These are phyloP conservation scores for Pinctada fucata DNA, from an alignment of 2,888 invertebrate species.

Conservation along the genomic window DNA sequence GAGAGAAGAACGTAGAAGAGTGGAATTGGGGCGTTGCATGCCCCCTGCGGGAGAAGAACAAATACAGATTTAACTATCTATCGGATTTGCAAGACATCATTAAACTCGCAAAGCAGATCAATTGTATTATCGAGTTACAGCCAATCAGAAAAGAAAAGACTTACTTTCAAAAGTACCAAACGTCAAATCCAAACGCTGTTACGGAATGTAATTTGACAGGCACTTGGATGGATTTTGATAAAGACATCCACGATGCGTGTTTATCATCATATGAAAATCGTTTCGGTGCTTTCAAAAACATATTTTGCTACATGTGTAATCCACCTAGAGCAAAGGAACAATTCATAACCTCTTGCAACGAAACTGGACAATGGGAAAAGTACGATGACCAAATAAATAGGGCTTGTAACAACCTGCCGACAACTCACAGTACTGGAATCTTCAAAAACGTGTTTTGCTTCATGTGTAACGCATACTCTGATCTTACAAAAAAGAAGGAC, in stretches of 20 bases:
- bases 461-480: background rate
- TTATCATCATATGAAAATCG: background rate
- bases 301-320: conserved; percentile 1
- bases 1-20: background rate
- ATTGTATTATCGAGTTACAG: background rate
- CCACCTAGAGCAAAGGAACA: background rate
- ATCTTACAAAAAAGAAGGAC: background rate
- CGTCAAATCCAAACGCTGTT: background rate
- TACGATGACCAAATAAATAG: background rate
- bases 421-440: background rate
- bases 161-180: background rate
- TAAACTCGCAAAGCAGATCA: background rate
- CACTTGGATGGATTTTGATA: background rate
- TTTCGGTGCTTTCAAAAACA: background rate
- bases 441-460: background rate
- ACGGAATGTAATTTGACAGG: background rate
- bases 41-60: background rate
- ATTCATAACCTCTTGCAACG: background rate
- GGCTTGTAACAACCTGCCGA: background rate
- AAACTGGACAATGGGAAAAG: background rate
- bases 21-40: background rate
- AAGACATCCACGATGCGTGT: background rate
- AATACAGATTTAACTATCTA: background rate
- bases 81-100: background rate
- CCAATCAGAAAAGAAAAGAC: background rate